Conservation (phyloP, 2,888 invertebrate species). For the Oegoconia quadripuncta region DNA sequence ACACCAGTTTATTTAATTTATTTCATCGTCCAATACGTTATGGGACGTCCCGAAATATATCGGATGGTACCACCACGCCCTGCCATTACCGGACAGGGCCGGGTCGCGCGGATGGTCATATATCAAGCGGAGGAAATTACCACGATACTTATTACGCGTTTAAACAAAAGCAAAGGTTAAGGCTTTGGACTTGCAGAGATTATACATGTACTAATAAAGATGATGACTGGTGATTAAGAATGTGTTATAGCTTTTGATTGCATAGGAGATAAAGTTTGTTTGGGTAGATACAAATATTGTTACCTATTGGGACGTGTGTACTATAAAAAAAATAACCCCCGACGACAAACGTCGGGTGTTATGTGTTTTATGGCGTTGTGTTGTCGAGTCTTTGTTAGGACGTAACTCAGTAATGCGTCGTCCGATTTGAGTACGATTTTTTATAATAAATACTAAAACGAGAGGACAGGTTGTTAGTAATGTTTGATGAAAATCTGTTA, state of each 20-base stretch:
- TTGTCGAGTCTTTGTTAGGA: too few species aligned
- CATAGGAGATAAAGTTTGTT: too few species aligned
- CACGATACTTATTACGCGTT: conserved; percentile 42
- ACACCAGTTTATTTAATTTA: conserved; percentile 55
- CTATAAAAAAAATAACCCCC: neutral
- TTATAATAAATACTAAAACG: too few species aligned
- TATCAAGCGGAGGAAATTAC: conserved; percentile 39
- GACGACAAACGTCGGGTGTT: too few species aligned
- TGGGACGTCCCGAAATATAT: conserved; percentile 45
- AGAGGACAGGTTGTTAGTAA: too few species aligned
- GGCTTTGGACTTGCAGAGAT: conserved; percentile 18
- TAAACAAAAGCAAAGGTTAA: conserved; percentile 44
- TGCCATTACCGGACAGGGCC: conserved; percentile 40
- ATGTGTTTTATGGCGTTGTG: too few species aligned
- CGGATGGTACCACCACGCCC: conserved; percentile 40
- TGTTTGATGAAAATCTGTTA: too few species aligned
- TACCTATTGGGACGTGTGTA: neutral
- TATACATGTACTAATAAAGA: conserved; percentile 5
- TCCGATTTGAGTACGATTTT: too few species aligned
- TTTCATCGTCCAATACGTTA: conserved; percentile 41
- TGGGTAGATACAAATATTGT: neutral
- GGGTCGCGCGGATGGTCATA: conserved; percentile 26
- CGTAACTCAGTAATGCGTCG: too few species aligned
- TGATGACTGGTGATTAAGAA: conserved; percentile 7
- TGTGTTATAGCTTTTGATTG: conserved; percentile 1